These are phyloP conservation scores for Pristionchus entomophagus DNA, from an alignment of 2,888 invertebrate genomes.

Conservation along the genomic window DNA sequence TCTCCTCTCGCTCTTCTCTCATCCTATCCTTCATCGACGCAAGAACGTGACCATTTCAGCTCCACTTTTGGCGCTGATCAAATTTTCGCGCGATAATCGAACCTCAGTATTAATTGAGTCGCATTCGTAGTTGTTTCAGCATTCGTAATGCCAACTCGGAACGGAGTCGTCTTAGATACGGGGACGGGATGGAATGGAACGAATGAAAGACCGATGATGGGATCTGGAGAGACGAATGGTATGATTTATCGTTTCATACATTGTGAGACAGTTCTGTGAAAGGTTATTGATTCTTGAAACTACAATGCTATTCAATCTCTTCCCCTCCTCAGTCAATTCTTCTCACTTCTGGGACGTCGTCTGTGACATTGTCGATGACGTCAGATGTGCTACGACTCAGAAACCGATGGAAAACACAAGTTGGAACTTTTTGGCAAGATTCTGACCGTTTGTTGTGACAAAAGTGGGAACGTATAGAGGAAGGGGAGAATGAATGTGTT, in stretches of 20 bases:
- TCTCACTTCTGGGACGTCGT: constrained; percentile 32
- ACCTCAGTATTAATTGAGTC: no score
- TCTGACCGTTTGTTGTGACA: no score
- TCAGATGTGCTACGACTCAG: background rate
- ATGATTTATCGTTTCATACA: background rate
- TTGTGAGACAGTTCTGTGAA: background rate
- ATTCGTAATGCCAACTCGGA: background rate
- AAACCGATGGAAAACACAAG: background rate
- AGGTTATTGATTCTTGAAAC: background rate
- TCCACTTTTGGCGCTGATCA: no score
- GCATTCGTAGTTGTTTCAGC: no score
- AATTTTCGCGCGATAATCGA: no score
- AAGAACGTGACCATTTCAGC: no score
- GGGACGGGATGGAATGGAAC: background rate
- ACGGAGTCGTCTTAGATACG: background rate
- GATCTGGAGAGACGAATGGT: background rate
- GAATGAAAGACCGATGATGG: background rate
- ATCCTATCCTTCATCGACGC: no score
- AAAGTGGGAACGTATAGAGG: no score
- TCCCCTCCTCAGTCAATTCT: background rate
- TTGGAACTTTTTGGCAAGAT: no score
- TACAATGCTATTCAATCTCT: background rate
- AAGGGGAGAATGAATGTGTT: background rate
- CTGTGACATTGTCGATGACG: background rate
- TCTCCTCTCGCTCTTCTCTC: no score